Conservation (phyloP, 2,797 vertebrate genomes). For the Netta rufina region DNA sequence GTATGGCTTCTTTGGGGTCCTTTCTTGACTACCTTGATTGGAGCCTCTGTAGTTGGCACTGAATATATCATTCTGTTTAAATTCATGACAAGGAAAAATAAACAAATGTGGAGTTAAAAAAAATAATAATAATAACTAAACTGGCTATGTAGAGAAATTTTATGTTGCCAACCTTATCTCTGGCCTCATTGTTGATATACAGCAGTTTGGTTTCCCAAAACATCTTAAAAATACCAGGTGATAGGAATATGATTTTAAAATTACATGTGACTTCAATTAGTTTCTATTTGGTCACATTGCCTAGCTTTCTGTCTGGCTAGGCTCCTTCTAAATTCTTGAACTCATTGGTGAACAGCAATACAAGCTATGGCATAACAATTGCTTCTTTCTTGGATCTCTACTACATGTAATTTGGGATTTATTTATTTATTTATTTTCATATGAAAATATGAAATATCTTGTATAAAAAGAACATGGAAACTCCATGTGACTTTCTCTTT, state of each 20-base stretch:
- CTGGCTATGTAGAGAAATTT: rapidly evolving
- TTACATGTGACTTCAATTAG: background rate
- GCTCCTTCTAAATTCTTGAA: background rate
- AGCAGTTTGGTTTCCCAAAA: background rate
- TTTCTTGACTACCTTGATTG: background rate
- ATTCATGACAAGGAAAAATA: background rate
- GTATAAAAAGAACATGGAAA: background rate
- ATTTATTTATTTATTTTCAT: background rate
- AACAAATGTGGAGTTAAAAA: background rate
- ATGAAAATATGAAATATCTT: background rate
- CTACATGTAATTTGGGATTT: background rate
- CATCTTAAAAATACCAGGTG: background rate
- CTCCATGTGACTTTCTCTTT: constrained; percentile 35
- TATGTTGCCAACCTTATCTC: background rate
- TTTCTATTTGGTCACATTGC: background rate
- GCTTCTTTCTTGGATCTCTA: background rate
- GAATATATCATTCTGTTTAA: background rate
- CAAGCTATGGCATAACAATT: background rate
- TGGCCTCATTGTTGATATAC: background rate
- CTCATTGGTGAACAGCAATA: background rate
- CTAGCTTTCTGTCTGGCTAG: background rate
- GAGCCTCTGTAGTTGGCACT: background rate
- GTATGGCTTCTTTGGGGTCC: background rate
- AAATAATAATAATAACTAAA: background rate
- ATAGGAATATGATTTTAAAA: background rate